Conservation (phyloP, 1,140 invertebrate species). For the Ptiloglossa arizonensis region DNA sequence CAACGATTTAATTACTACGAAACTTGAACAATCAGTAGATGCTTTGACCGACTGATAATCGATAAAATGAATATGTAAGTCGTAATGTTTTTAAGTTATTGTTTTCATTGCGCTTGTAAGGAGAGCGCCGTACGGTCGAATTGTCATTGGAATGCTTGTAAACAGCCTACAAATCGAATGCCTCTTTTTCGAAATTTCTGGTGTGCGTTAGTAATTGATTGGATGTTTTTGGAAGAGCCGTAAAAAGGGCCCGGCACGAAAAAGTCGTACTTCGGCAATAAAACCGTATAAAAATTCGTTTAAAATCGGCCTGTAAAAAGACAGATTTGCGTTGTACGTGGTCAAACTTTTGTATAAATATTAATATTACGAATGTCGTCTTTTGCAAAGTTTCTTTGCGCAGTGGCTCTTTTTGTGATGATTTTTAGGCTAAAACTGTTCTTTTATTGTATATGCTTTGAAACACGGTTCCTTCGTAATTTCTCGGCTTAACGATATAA, state of each 20-base stretch:
- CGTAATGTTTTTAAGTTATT: constrained; percentile 25
- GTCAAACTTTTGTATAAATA: background rate
- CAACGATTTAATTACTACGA: background rate
- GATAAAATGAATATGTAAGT: constrained; percentile 19
- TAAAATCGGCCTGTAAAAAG: constrained; percentile 51
- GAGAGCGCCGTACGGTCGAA: constrained; percentile 18
- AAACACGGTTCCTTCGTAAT: no score
- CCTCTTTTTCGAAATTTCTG: constrained; percentile 12
- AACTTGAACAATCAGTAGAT: constrained; percentile 21
- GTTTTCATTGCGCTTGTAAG: constrained; percentile 40
- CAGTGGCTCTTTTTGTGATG: background rate
- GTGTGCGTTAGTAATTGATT: constrained; percentile 42
- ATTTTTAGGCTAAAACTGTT: background rate
- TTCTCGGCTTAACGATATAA: background rate
- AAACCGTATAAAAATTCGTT: constrained; percentile 64
- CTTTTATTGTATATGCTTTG: background rate
- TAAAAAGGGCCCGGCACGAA: constrained; percentile 53
- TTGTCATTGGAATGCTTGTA: constrained; percentile 41
- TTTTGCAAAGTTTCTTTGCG: background rate
- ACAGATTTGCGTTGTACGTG: background rate
- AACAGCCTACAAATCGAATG: constrained; percentile 41
- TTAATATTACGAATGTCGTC: background rate
- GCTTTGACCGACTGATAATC: background rate
- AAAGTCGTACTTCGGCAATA: constrained; percentile 51
- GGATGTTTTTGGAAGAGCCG: constrained; percentile 40